Evolutionary conservation across 2,888 invertebrate species (phyloP).

Genomic region (Pristionchus mayeri): DNA sequence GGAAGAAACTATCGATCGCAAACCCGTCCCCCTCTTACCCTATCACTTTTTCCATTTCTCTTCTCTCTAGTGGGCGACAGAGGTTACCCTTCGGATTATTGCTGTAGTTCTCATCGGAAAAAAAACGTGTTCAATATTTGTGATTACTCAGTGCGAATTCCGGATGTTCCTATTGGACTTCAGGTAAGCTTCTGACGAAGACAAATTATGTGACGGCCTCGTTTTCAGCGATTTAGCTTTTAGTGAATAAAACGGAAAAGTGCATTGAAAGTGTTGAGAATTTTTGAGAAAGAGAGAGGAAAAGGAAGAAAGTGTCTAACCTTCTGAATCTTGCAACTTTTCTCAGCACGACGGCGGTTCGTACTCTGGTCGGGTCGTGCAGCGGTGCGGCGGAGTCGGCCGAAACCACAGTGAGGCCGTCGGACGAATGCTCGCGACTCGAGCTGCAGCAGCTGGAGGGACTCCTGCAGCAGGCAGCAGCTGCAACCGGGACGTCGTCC

Average conservation of each 20-base stretch:
- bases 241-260: no score
- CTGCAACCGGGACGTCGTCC: slow-evolving; percentile 68
- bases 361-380: slow-evolving; percentile 82
- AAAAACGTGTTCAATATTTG: no score
- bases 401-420: slow-evolving; percentile 92
- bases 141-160: no score
- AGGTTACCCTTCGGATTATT: slow-evolving; percentile 11
- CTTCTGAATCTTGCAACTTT: background rate
- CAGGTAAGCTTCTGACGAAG: no score
- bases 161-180: no score
- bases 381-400: slow-evolving; percentile 89
- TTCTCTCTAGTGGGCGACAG: background rate
- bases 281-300: background rate
- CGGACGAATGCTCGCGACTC: slow-evolving; percentile 65
- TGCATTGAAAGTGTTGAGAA: background rate
- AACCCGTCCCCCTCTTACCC: background rate
- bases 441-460: background rate
- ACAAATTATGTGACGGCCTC: no score
- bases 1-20: no score
- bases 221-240: no score
- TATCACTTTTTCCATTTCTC: background rate
- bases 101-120: background rate
- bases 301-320: background rate
- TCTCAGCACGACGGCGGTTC: slow-evolving; percentile 87
- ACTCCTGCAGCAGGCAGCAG: slow-evolving; percentile 44